Conservation (phyloP, 2,113 vertebrate genomes). For the Acanthisitta chloris region DNA sequence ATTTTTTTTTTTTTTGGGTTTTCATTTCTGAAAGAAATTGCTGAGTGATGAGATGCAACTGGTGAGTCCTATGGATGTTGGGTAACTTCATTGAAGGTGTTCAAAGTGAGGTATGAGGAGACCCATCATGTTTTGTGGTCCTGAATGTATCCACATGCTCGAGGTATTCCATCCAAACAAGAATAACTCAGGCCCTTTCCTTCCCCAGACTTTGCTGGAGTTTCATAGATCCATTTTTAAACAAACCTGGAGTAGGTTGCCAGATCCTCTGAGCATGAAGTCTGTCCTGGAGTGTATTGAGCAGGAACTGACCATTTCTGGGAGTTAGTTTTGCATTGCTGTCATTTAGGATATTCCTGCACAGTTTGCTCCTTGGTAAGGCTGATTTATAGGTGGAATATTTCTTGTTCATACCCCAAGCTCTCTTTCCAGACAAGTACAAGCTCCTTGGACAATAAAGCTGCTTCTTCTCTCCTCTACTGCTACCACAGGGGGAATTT, state of each 20-base stretch:
- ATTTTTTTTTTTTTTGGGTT: too few relatives aligned
- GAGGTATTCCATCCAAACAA: background rate
- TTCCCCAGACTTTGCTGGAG: background rate
- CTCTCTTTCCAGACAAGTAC: background rate
- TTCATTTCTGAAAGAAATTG: background rate
- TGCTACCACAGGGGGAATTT: background rate
- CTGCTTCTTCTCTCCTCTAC: background rate
- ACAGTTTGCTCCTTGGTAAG: background rate
- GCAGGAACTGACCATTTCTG: background rate
- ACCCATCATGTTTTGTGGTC: background rate
- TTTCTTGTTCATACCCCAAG: background rate
- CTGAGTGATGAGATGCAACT: background rate
- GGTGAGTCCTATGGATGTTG: fast-evolving
- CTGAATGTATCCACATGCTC: background rate
- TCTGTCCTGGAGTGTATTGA: background rate
- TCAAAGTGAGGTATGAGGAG: background rate
- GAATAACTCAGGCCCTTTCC: background rate
- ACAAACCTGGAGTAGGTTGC: background rate
- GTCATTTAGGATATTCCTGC: background rate
- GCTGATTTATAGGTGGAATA: background rate
- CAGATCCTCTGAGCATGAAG: background rate
- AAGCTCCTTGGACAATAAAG: background rate
- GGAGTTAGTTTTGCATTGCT: background rate
- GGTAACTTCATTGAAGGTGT: background rate
- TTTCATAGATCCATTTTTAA: background rate